Evolutionary conservation across 2,113 vertebrate species (phyloP).

Genomic region (Notarius quadriscutis): DNA sequence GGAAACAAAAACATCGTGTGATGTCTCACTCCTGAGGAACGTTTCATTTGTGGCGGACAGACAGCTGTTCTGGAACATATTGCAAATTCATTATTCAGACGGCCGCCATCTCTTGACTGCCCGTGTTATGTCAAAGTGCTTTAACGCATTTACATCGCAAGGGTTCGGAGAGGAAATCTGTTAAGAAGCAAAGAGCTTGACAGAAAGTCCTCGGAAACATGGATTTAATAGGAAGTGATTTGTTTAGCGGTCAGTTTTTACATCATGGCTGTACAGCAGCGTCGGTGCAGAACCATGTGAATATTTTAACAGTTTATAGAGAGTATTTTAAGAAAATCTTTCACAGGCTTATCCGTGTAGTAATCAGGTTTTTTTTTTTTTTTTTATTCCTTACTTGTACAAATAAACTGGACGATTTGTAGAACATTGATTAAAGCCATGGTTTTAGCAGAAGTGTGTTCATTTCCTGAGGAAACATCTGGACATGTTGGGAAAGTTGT

Average conservation of each 20-base stretch:
- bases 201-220: slow-evolving; percentile 71
- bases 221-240: slow-evolving; percentile 72
- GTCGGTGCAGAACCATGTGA: slow-evolving; percentile 56
- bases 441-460: neutral
- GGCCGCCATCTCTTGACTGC: slow-evolving; percentile 62
- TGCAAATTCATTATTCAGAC: slow-evolving; percentile 77
- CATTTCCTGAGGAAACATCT: neutral
- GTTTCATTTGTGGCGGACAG: slow-evolving; percentile 57
- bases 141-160: slow-evolving; percentile 74
- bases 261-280: slow-evolving; percentile 56
- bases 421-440: neutral
- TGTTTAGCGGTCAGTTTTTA: slow-evolving; percentile 67
- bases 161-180: slow-evolving; percentile 68
- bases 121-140: slow-evolving; percentile 75
- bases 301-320: slow-evolving; percentile 37
- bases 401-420: neutral
- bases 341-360: neutral
- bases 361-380: neutral
- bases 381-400: neutral
- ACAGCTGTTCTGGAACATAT: slow-evolving; percentile 76
- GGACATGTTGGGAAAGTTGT: neutral
- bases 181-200: slow-evolving; percentile 71
- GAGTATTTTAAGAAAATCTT: neutral
- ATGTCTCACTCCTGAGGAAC: slow-evolving; percentile 49
- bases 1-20: slow-evolving; percentile 36